Conservation (phyloP, 2,888 invertebrate genomes). For the Acrocera orbiculus region DNA sequence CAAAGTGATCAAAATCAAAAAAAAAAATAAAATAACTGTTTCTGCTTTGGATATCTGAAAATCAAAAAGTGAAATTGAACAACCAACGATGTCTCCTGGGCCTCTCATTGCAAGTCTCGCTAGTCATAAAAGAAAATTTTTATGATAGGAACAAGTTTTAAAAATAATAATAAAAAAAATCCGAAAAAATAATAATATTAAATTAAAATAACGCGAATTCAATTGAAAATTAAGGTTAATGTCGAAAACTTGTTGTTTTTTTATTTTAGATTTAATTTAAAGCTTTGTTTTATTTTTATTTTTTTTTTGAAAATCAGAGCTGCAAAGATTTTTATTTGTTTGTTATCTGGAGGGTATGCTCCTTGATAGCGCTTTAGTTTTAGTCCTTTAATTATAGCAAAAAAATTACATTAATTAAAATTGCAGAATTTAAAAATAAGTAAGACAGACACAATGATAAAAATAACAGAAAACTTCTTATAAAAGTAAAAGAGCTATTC, state of each 20-base stretch:
- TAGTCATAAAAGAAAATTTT: no score
- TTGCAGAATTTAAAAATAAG: no score
- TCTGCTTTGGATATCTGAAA: neutral
- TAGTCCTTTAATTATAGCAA: no score
- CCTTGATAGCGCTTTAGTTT: no score
- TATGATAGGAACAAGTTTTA: no score
- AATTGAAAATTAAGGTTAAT: neutral
- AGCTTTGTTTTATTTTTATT: neutral
- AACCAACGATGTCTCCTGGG: constrained; percentile 14
- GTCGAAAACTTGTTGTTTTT: neutral
- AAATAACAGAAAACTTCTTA: no score
- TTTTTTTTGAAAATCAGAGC: neutral
- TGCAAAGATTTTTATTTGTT: no score
- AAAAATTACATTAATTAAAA: no score
- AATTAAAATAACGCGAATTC: neutral
- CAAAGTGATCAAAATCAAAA: constrained; percentile 13
- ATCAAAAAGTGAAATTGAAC: constrained; percentile 3
- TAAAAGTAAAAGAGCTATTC: no score
- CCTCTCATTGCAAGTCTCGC: constrained; percentile 8
- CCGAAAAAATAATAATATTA: neutral
- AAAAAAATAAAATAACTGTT: neutral
- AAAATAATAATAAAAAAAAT: constrained; percentile 1
- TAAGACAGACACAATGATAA: no score
- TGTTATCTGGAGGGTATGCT: no score
- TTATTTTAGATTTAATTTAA: neutral